phyloP scores from a whole-genome alignment of 2,888 invertebrate genomes.

The Isotomurus palustris region DNA sequence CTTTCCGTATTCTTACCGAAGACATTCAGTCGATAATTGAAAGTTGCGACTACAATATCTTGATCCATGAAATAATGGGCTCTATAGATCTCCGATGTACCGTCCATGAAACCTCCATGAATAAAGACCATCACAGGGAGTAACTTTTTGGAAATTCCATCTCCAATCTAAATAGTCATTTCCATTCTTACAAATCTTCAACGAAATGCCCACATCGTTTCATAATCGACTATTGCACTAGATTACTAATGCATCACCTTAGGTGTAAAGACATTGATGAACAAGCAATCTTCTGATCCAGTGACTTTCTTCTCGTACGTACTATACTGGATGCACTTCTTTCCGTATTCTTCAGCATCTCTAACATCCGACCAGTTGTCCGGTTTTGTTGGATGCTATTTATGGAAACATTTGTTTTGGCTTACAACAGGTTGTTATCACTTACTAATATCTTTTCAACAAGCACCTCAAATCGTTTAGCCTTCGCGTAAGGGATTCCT shows the following conservation, averaged over 20 bases:
- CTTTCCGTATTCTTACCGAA: too few relatives aligned
- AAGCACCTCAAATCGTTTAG: slow-evolving; percentile 28
- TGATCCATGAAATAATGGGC: slow-evolving; percentile 36
- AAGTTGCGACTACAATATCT: slow-evolving; percentile 25
- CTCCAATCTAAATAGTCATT: slow-evolving; percentile 25
- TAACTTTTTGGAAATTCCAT: slow-evolving; percentile 29
- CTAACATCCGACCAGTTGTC: slow-evolving; percentile 36
- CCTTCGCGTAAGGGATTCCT: slow-evolving; percentile 35
- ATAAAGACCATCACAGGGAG: slow-evolving; percentile 34
- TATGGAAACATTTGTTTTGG: not conserved
- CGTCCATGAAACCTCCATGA: slow-evolving; percentile 32
- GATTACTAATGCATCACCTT: slow-evolving; percentile 17
- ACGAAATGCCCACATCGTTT: too few relatives aligned
- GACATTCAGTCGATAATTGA: slow-evolving; percentile 30
- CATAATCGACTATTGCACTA: too few relatives aligned
- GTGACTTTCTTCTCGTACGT: slow-evolving; percentile 35
- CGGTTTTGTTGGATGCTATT: slow-evolving; percentile 31
- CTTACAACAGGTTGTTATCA: not conserved
- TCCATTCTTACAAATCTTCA: too few relatives aligned
- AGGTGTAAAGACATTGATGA: slow-evolving; percentile 36
- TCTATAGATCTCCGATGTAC: slow-evolving; percentile 25
- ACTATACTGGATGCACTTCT: slow-evolving; percentile 39
- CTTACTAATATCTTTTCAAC: not conserved
- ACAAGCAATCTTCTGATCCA: slow-evolving; percentile 32
- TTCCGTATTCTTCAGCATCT: slow-evolving; percentile 34